These are phyloP conservation scores for Rhineura floridana DNA, from an alignment of 2,113 vertebrate genomes.

Conservation along the genomic window DNA sequence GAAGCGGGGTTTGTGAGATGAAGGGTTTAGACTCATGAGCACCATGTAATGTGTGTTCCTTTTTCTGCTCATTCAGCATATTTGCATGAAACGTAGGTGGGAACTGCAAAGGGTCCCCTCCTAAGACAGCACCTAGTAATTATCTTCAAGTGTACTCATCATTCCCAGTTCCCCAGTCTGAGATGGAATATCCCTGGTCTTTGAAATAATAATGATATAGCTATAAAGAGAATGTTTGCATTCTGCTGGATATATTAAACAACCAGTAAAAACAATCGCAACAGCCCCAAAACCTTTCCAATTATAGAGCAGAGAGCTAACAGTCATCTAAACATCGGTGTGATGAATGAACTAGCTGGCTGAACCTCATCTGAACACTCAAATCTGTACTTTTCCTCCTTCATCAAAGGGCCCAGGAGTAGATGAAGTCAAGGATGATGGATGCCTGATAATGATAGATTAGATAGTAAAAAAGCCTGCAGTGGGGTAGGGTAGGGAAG, in stretches of 20 bases:
- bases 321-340: not conserved
- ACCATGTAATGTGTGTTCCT: not conserved
- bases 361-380: not conserved
- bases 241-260: not conserved
- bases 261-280: not conserved
- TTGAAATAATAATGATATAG: not conserved
- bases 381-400: not conserved
- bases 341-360: not conserved
- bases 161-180: not conserved
- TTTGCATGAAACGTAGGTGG: not conserved
- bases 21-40: not conserved
- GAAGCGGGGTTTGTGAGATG: not conserved
- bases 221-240: not conserved
- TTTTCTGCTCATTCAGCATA: not conserved
- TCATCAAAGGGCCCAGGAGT: not conserved
- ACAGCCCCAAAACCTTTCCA: not conserved
- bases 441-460: not conserved
- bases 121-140: slow-evolving; percentile 6
- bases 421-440: not conserved
- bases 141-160: not conserved
- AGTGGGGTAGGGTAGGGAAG: not conserved
- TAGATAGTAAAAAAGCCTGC: not conserved
- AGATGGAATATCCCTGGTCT: not conserved
- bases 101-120: not conserved
- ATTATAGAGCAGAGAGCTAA: not conserved